A percentile compares a stretch with the other conserved stretches of the same genome.
Evolutionary conservation across 1,140 invertebrate species (phyloP).

Genomic region (Paramacrobiotus metropolitanus): DNA sequence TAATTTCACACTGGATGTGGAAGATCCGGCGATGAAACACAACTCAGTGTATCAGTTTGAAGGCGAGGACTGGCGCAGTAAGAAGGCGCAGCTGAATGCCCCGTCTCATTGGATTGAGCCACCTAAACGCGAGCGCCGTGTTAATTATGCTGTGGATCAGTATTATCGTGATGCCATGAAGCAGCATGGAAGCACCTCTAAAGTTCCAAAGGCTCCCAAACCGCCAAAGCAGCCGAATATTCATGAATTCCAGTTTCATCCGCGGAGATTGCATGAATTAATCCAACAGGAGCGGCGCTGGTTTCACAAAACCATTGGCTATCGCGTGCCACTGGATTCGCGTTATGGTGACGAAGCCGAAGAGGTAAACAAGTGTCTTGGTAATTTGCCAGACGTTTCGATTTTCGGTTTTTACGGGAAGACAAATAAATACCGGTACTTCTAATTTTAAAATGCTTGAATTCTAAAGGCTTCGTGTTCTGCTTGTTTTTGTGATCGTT

Average conservation of each 20-base stretch:
- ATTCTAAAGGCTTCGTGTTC: too few relatives aligned
- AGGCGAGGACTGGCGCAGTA: conserved; percentile 40
- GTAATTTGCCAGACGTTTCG: background rate
- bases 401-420: background rate
- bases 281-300: conserved; percentile 95
- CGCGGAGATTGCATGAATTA: conserved; percentile 82
- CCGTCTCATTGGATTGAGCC: conserved; percentile 91
- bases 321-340: conserved; percentile 37
- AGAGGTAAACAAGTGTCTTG: background rate
- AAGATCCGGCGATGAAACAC: conserved; percentile 34
- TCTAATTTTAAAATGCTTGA: too few relatives aligned
- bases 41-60: conserved; percentile 85
- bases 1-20: conserved; percentile 70
- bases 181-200: background rate
- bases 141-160: conserved; percentile 95
- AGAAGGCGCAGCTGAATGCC: conserved; percentile 32
- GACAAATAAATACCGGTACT: too few relatives aligned
- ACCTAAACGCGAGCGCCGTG: conserved; percentile 91
- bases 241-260: conserved; percentile 99
- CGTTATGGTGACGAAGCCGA: background rate
- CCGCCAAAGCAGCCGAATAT: conserved; percentile 97
- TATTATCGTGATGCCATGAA: conserved; percentile 71
- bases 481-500: background rate
- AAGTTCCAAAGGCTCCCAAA: conserved; percentile 52
- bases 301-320: conserved; percentile 80